phyloP scores from a whole-genome alignment of 2,797 vertebrate species.

The Parotocinclus haroldoi region DNA sequence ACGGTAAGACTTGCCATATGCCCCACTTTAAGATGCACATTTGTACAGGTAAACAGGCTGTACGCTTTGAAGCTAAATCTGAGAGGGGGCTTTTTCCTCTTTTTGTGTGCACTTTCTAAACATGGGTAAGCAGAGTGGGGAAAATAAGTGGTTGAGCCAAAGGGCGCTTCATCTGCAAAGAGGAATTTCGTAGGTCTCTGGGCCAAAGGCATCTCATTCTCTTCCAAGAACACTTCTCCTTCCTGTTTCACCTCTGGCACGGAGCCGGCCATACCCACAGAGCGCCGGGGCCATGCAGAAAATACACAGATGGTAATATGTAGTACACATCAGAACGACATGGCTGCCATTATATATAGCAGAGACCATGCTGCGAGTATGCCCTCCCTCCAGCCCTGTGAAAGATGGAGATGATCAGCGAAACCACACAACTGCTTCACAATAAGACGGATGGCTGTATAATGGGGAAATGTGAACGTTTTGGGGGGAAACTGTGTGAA shows the following conservation, averaged over 20 bases:
- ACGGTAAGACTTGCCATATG: too few species aligned
- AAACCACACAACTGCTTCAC: slow-evolving; percentile 48
- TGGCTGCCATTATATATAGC: slow-evolving; percentile 57
- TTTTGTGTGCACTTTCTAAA: slow-evolving; percentile 56
- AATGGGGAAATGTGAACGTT: too few species aligned
- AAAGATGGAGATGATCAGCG: slow-evolving; percentile 54
- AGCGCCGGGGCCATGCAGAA: slow-evolving; percentile 71
- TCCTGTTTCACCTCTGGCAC: slow-evolving; percentile 82
- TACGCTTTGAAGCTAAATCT: slow-evolving; percentile 61
- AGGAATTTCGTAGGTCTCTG: slow-evolving; percentile 76
- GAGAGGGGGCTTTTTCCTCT: slow-evolving; percentile 39
- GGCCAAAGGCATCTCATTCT: slow-evolving; percentile 73
- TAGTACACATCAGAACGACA: slow-evolving; percentile 73
- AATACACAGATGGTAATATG: slow-evolving; percentile 80
- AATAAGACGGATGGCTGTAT: too few species aligned
- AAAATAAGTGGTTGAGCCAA: slow-evolving; percentile 70
- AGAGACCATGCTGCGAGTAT: slow-evolving; percentile 58
- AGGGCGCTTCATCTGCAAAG: slow-evolving; percentile 77
- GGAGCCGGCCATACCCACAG: slow-evolving; percentile 75
- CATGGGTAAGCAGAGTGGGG: slow-evolving; percentile 26
- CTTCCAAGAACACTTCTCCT: slow-evolving; percentile 81
- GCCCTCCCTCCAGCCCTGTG: slow-evolving; percentile 57
- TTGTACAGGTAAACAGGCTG: too few species aligned
- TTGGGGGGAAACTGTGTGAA: too few species aligned
- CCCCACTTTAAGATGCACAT: too few species aligned